A percentile compares a stretch with the other conserved stretches of the same genome.
These are phyloP conservation scores for Dichetophora obliterata DNA, from an alignment of 2,888 invertebrate genomes.

Conservation along the genomic window DNA sequence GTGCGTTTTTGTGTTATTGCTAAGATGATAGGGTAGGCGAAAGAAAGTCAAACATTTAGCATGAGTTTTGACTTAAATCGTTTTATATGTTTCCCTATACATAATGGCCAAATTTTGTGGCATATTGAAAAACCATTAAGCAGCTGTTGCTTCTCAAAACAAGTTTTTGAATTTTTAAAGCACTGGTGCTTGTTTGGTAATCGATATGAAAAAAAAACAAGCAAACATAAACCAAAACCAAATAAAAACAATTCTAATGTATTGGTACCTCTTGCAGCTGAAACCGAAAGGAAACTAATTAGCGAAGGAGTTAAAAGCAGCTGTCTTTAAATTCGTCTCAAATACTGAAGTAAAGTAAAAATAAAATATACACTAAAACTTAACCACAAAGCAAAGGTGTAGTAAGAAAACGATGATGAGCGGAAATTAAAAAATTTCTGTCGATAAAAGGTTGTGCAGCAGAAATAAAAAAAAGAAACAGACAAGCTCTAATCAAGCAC, in stretches of 20 bases:
- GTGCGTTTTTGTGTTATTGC: too few relatives aligned
- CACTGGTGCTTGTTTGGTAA: background rate
- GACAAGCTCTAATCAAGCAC: too few relatives aligned
- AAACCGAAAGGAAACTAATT: constrained; percentile 4
- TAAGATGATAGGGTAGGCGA: too few relatives aligned
- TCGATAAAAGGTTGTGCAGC: too few relatives aligned
- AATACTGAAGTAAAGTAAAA: background rate
- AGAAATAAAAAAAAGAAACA: too few relatives aligned
- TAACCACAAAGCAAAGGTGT: background rate
- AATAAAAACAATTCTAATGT: background rate
- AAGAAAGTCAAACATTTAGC: background rate
- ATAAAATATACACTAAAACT: background rate
- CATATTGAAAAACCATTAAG: too few relatives aligned
- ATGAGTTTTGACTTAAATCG: background rate
- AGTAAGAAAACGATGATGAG: background rate
- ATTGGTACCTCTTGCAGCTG: background rate
- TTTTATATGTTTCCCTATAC: background rate
- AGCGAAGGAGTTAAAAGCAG: constrained; percentile 3
- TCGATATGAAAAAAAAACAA: background rate
- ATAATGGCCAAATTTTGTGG: background rate
- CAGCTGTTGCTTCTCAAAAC: too few relatives aligned
- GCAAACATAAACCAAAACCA: background rate
- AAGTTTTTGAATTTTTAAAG: too few relatives aligned
- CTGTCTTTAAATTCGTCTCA: background rate
- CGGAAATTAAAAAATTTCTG: background rate